A percentile compares a stretch with the other conserved stretches of the same genome.
phyloP scores from a whole-genome alignment of 2,797 vertebrate genomes.

The Rhinoraja longicauda region DNA sequence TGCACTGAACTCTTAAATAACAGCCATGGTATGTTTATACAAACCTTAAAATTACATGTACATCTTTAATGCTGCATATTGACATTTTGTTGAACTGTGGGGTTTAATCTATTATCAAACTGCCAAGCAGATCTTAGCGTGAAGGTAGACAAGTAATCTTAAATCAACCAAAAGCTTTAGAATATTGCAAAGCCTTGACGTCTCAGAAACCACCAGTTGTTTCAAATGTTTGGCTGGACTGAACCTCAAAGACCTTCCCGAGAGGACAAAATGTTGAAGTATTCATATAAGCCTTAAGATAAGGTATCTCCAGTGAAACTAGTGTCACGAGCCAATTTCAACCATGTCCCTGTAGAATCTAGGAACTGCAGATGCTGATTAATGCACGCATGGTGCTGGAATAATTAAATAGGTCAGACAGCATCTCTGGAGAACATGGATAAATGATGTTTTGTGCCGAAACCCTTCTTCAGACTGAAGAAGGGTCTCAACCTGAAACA shows the following conservation, averaged over 20 bases:
- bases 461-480: too few species aligned
- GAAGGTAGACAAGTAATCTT: background rate
- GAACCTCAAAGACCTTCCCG: background rate
- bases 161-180: background rate
- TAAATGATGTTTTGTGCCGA: too few species aligned
- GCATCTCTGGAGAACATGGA: too few species aligned
- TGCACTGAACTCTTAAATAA: background rate
- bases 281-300: background rate
- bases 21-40: background rate
- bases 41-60: slow-evolving; percentile 23
- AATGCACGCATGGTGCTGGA: too few species aligned
- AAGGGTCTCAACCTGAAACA: too few species aligned
- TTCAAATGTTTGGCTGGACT: background rate
- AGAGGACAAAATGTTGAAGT: background rate
- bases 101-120: background rate
- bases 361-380: too few species aligned
- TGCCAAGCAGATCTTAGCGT: background rate
- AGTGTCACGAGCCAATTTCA: background rate
- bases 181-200: background rate
- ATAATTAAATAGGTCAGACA: too few species aligned
- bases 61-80: background rate
- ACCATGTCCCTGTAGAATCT: background rate
- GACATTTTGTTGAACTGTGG: slow-evolving; percentile 15
- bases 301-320: background rate
- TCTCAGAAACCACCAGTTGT: background rate